Evolutionary conservation across 2,113 vertebrate genomes (phyloP).

Genomic region (Pollachius pollachius): DNA sequence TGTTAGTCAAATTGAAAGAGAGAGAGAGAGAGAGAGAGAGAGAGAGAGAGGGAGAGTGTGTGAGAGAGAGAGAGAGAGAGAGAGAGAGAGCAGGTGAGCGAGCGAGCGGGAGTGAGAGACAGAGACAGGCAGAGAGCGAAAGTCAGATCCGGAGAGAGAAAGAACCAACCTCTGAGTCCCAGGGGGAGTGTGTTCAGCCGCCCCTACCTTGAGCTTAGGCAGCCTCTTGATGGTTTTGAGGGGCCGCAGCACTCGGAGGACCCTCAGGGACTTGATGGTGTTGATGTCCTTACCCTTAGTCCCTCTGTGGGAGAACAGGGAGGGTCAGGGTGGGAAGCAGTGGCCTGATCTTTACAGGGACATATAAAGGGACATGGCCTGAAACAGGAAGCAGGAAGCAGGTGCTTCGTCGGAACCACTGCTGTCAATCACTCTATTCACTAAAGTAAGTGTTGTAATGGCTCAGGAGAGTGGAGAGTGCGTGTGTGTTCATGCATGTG

Average conservation of each 20-base stretch:
- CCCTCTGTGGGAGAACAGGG: constrained; percentile 79
- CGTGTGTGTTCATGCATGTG: no score
- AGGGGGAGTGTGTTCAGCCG: no score
- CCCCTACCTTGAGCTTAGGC: constrained; percentile 90
- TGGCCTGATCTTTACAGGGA: neutral
- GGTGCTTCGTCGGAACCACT: constrained; percentile 50
- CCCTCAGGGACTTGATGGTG: constrained; percentile 96
- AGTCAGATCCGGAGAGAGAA: no score
- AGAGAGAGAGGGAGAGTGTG: no score
- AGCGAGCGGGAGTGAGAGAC: no score
- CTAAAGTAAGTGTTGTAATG: constrained; percentile 19
- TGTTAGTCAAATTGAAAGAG: no score
- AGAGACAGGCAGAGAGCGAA: no score
- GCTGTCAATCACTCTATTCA: constrained; percentile 20
- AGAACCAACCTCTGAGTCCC: no score
- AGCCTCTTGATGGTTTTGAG: constrained; percentile 97
- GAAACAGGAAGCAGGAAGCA: no score
- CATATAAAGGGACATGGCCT: neutral
- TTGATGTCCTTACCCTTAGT: constrained; percentile 98
- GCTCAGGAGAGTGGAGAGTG: constrained; percentile 3
- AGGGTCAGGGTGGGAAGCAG: constrained; percentile 35
- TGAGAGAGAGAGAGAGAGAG: no score
- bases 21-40: no score
- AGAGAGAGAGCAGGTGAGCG: no score
- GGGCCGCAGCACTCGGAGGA: constrained; percentile 89